phyloP scores from a whole-genome alignment of 2,797 vertebrate genomes.

The Rhabdophis nuchalis region DNA sequence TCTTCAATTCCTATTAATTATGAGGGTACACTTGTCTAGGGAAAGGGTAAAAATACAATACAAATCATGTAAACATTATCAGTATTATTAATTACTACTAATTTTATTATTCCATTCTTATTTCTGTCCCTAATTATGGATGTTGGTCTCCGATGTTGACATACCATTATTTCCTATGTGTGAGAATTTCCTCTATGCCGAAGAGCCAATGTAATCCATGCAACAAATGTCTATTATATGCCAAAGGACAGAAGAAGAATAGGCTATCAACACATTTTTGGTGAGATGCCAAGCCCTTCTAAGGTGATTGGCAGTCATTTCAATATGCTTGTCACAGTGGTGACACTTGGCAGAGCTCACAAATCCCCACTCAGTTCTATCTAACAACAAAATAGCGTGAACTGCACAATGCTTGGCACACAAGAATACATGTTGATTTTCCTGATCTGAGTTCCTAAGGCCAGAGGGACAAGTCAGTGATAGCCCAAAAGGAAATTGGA shows the following conservation, averaged over 20 bases:
- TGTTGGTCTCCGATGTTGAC: background rate
- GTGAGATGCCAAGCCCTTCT: background rate
- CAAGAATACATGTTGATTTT: background rate
- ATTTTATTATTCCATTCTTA: background rate
- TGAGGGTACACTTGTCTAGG: background rate
- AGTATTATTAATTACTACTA: background rate
- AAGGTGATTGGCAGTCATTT: background rate
- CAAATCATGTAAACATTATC: constrained; percentile 10
- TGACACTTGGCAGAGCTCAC: background rate
- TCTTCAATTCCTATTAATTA: background rate
- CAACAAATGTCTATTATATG: background rate
- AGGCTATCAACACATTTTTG: background rate
- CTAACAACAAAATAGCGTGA: background rate
- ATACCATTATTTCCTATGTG: background rate
- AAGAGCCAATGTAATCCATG: background rate
- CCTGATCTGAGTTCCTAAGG: background rate
- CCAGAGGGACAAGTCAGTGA: background rate
- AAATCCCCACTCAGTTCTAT: background rate
- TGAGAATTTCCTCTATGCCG: background rate
- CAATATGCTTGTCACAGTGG: background rate
- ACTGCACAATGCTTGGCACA: background rate
- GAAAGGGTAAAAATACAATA: background rate
- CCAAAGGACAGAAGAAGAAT: background rate
- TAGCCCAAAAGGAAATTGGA: background rate
- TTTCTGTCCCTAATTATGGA: background rate